Evolutionary conservation across 2,888 invertebrate species (phyloP), one percentile per base, ranked within the genome.

Genomic region (Apantesis nais): DNA sequence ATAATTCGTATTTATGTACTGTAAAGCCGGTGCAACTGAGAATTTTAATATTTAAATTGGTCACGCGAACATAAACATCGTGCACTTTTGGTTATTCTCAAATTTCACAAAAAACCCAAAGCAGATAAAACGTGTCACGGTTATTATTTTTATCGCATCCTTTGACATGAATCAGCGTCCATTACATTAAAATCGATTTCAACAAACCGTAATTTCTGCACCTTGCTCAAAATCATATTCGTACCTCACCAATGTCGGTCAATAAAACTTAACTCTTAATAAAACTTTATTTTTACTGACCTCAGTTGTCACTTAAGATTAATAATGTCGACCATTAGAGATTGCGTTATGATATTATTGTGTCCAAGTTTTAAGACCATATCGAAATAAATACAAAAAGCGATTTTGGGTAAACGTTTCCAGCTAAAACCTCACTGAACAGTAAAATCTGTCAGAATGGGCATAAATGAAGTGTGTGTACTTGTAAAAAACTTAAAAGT

Each of bases 401-500:
- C 75, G 66, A 65, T 2, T 60, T 71, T 66, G 41, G 60, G 55
- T 39, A 60, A 19, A 31, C 64, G 62, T 37, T 79, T 71, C 72
- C 72, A 74, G 66, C 61, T 67, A 76, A 69, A 1, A 67, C 37
- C 71, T 74, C 74, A 74, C 76, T 74, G 74, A 29, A 66, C 58
- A 78, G 73, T 78, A 74, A 78, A 76, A 80, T 69, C 76, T 76
- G 71, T 67, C 81, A 83, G 80, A 82, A 83, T 77, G 78, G 73
- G 78, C 58, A 79, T 82, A 81, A 86, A 86, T 75, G 83, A 83
- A 84, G 79, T 84, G 82, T 82, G 77, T 79, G 79, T 81, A 81
- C 83, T 85, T 84, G 81, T 76, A 83, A 86, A 86, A 85, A 85
- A 86, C 77, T 81, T 87, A 88, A 89, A 89, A 83, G 74, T 84